Percentiles rank a stretch among this genome's conserved stretches.
Conservation (phyloP, 2,888 invertebrate species). For the Limnephilus rhombicus region DNA sequence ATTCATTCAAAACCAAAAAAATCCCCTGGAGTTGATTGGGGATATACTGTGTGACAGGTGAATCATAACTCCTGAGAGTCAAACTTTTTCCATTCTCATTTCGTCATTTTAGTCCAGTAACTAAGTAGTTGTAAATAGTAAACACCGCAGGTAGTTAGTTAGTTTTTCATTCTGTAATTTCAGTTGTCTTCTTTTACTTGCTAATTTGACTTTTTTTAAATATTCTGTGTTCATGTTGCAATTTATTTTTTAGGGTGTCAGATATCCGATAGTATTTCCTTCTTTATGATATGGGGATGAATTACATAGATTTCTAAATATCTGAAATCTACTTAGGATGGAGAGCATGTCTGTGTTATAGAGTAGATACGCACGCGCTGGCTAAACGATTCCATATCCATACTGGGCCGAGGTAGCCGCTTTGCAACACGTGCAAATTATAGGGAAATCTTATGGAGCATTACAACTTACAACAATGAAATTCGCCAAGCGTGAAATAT, state of each 20-base stretch:
- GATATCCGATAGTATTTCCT: not conserved
- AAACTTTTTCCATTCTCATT: not conserved
- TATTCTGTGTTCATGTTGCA: no score
- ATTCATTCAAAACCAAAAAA: not conserved
- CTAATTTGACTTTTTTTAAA: not conserved
- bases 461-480: constrained; percentile 23
- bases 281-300: not conserved
- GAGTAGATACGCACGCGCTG: not conserved
- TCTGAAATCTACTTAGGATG: not conserved
- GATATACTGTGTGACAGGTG: not conserved
- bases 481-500: constrained; percentile 30
- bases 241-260: no score
- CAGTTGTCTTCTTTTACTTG: not conserved
- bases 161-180: not conserved
- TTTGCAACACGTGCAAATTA: constrained; percentile 43
- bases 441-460: constrained; percentile 6
- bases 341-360: not conserved
- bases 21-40: not conserved
- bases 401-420: not conserved
- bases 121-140: not conserved
- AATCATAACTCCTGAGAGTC: not conserved
- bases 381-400: not conserved
- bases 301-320: not conserved
- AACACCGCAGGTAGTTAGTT: not conserved
- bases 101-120: not conserved